phyloP scores from a whole-genome alignment of 2,797 vertebrate species.

The Spondyliosoma cantharus region DNA sequence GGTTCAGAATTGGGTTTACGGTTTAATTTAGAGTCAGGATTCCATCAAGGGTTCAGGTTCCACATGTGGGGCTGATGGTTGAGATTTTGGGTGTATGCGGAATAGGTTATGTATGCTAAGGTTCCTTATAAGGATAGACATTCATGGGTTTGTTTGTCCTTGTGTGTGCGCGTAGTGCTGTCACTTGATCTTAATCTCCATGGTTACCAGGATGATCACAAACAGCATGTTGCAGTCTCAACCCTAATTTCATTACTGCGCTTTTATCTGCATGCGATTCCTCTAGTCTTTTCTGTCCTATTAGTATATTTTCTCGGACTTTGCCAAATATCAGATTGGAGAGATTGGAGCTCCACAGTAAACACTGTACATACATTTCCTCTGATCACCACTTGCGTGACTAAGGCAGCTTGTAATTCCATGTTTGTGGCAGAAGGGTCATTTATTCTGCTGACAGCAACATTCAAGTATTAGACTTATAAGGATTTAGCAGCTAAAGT shows the following conservation, averaged over 20 bases:
- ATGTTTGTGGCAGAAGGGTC: not conserved
- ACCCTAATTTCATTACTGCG: constrained; percentile 42
- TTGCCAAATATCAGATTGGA: constrained; percentile 18
- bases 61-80: not conserved
- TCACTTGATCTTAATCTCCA: constrained; percentile 60
- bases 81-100: not conserved
- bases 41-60: constrained; percentile 13
- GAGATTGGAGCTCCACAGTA: constrained; percentile 1
- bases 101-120: not conserved
- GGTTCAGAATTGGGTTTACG: not conserved
- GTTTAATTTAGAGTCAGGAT: not conserved
- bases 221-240: constrained; percentile 46
- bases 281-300: constrained; percentile 14
- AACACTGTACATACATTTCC: constrained; percentile 24
- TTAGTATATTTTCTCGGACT: constrained; percentile 20
- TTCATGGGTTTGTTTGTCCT: constrained; percentile 10
- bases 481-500: constrained; percentile 51
- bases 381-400: constrained; percentile 36
- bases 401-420: constrained; percentile 4
- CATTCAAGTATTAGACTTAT: constrained; percentile 42
- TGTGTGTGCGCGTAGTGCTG: constrained; percentile 18
- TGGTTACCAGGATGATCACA: constrained; percentile 57
- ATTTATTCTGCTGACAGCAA: constrained; percentile 53
- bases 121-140: constrained; percentile 7
- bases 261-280: constrained; percentile 30